phyloP scores from a whole-genome alignment of 2,888 invertebrate genomes.

The Stenchaetothrips biformis region DNA sequence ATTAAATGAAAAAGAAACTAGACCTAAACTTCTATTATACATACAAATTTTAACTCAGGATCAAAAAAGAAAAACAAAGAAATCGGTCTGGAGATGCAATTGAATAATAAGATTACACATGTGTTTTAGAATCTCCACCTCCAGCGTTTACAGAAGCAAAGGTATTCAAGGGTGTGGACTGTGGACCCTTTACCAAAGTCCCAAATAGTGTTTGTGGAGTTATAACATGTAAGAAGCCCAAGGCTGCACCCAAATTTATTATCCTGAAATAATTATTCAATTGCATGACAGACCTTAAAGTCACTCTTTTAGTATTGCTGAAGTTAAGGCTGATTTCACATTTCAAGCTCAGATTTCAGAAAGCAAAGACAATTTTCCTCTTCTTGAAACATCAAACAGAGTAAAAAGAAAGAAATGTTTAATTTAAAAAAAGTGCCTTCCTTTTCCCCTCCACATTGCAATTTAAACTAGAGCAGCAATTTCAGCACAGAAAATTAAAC shows the following conservation, averaged over 20 bases:
- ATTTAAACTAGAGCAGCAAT: not conserved
- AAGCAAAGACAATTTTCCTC: conserved; percentile 3
- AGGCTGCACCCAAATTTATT: not conserved
- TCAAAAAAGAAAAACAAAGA: not conserved
- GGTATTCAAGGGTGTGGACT: too few relatives aligned
- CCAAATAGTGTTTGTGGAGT: too few relatives aligned
- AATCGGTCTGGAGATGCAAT: conserved; percentile 7
- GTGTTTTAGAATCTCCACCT: not conserved
- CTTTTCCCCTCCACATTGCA: not conserved
- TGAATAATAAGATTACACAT: not conserved
- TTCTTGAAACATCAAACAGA: not conserved
- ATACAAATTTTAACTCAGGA: conserved; percentile 11
- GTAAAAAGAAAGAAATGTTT: not conserved
- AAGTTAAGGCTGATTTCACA: conserved; percentile 21
- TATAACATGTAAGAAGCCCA: too few relatives aligned
- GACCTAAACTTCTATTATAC: conserved; percentile 7
- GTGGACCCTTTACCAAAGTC: too few relatives aligned
- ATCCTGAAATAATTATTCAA: conserved; percentile 9
- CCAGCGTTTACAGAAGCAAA: too few relatives aligned
- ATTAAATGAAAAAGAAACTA: conserved; percentile 17
- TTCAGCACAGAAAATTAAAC: conserved; percentile 8
- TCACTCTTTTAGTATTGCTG: conserved; percentile 21
- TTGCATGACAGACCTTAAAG: conserved; percentile 3
- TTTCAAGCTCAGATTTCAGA: conserved; percentile 5
- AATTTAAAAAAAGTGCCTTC: not conserved